A percentile compares a stretch with the other conserved stretches of the same genome.
phyloP scores from a whole-genome alignment of 2,797 vertebrate genomes.

The Protonibea diacanthus region DNA sequence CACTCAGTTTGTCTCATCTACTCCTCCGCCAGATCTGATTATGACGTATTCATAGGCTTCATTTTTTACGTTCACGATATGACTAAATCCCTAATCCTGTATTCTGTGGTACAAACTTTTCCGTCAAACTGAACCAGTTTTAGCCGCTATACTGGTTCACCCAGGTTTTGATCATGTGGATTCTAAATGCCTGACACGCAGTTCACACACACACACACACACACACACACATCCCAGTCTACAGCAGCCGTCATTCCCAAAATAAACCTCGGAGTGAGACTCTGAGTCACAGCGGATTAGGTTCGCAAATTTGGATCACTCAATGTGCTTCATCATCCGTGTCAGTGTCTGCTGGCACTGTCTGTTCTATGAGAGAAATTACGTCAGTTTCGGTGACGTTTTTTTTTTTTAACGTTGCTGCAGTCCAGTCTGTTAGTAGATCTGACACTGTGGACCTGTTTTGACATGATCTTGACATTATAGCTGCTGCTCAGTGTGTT shows the following conservation, averaged over 20 bases:
- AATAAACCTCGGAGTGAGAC: conserved; percentile 69
- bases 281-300: conserved; percentile 59
- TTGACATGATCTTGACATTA: conserved; percentile 50
- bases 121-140: conserved; percentile 17
- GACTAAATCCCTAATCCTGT: not conserved
- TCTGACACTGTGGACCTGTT: conserved; percentile 23
- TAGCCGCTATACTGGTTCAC: conserved; percentile 29
- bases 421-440: not conserved
- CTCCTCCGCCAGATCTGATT: conserved; percentile 1
- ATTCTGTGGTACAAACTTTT: not conserved
- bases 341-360: conserved; percentile 12
- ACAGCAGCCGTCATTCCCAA: conserved; percentile 63
- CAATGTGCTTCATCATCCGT: conserved; percentile 20
- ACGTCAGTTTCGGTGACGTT: not conserved
- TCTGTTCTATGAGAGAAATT: conserved; percentile 1
- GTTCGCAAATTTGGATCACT: conserved; percentile 43
- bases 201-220: conserved; percentile 1
- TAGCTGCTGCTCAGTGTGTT: conserved; percentile 57
- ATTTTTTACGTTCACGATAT: not conserved
- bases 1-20: not conserved
- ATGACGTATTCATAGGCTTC: not conserved
- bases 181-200: conserved; percentile 20
- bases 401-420: not conserved
- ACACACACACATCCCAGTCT: conserved; percentile 2
- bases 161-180: conserved; percentile 42